These are phyloP conservation scores for Alauda arvensis DNA, from an alignment of 2,797 vertebrate species.

Conservation along the genomic window DNA sequence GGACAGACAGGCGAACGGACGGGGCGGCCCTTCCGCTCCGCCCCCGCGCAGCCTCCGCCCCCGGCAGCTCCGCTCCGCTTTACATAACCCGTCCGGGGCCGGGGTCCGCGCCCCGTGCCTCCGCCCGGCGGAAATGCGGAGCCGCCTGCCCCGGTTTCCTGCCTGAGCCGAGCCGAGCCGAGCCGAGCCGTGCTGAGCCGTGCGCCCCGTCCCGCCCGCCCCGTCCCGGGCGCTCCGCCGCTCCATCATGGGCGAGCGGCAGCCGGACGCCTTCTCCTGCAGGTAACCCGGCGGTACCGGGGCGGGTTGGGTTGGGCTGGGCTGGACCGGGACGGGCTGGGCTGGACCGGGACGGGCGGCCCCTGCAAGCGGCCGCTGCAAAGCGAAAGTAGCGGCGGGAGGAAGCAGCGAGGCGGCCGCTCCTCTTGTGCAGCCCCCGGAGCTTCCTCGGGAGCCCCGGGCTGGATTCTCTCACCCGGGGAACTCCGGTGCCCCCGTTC, in stretches of 20 bases:
- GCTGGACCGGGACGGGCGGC: background rate
- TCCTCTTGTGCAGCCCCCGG: background rate
- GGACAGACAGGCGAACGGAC: background rate
- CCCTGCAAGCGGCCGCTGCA: background rate
- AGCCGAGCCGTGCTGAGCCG: background rate
- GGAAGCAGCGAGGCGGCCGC: background rate
- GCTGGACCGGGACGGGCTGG: background rate
- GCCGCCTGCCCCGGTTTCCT: constrained; percentile 32
- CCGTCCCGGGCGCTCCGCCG: background rate
- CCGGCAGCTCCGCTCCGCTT: constrained; percentile 5
- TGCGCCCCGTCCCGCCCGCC: background rate
- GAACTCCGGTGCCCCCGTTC: background rate
- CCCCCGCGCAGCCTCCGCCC: constrained; percentile 44
- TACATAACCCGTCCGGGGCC: constrained; percentile 34
- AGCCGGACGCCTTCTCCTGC: constrained; percentile 34
- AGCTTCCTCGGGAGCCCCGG: background rate
- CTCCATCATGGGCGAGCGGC: constrained; percentile 44
- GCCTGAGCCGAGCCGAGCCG: background rate
- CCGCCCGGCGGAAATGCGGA: constrained; percentile 33
- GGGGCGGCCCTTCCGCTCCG: background rate
- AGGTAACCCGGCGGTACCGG: constrained; percentile 8
- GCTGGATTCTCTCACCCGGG: background rate
- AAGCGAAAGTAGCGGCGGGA: constrained; percentile 13
- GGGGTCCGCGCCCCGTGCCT: constrained; percentile 18
- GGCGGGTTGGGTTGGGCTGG: background rate